A percentile compares a stretch with the other conserved stretches of the same genome.
Evolutionary conservation across 2,113 vertebrate species (phyloP).

Genomic region (Coryphaenoides rupestris): DNA sequence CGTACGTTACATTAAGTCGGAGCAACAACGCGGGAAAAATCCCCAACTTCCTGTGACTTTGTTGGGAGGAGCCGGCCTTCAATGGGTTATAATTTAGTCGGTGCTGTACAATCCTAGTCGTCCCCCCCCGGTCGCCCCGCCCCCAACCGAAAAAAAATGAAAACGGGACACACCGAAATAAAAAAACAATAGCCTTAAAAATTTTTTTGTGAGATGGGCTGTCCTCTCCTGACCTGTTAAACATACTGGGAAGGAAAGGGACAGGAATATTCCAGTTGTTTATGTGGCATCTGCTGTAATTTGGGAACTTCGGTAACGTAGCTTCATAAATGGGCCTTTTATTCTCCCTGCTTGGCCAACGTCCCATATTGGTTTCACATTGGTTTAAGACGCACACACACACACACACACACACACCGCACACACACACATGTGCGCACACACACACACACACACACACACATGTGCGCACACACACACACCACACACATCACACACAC

Average conservation of each 20-base stretch:
- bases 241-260: constrained; percentile 19
- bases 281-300: constrained; percentile 34
- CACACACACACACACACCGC: too few species aligned
- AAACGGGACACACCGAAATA: too few species aligned
- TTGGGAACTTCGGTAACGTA: constrained; percentile 10
- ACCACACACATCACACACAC: background rate
- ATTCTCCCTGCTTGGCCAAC: constrained; percentile 30
- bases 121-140: too few species aligned
- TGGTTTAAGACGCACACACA: constrained; percentile 28
- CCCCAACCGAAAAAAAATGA: too few species aligned
- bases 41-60: constrained; percentile 10
- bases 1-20: constrained; percentile 47
- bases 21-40: constrained; percentile 29
- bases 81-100: background rate
- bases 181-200: background rate
- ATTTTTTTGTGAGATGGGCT: constrained; percentile 7
- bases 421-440: constrained; percentile 19
- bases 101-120: background rate
- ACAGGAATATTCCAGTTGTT: constrained; percentile 26
- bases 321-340: constrained; percentile 30
- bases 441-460: constrained; percentile 26
- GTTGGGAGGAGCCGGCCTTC: background rate
- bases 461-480: constrained; percentile 16
- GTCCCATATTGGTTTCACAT: constrained; percentile 24
- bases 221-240: constrained; percentile 35